Conservation (phyloP, 2,888 invertebrate species). For the Cryptocheilus praepositus region DNA sequence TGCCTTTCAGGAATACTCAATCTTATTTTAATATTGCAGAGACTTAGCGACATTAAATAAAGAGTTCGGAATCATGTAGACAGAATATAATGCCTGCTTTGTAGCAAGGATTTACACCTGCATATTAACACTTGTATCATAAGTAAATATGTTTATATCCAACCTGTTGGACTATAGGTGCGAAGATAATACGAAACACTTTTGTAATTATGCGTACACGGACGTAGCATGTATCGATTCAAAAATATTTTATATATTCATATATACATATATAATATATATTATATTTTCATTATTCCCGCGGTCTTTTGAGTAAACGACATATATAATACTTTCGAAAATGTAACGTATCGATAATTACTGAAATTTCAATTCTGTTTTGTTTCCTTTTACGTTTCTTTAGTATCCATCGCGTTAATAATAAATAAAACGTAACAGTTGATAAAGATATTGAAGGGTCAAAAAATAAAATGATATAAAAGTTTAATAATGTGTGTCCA, state of each 20-base stretch:
- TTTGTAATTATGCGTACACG: constrained; percentile 21
- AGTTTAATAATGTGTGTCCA: too few species aligned
- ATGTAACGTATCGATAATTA: not conserved
- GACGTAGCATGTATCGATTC: constrained; percentile 26
- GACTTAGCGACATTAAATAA: constrained; percentile 72
- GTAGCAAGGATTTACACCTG: not conserved
- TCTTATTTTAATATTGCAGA: constrained; percentile 63
- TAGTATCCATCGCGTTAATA: not conserved
- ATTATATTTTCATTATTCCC: too few species aligned
- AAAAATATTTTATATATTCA: constrained; percentile 25
- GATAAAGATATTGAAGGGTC: too few species aligned
- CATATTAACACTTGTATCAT: constrained; percentile 7
- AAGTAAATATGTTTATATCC: constrained; percentile 11
- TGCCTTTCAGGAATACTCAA: not conserved
- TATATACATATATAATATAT: constrained; percentile 7
- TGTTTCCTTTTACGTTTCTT: too few species aligned
- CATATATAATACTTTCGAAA: not conserved
- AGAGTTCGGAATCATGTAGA: constrained; percentile 73
- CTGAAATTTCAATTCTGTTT: not conserved
- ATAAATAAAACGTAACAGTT: not conserved
- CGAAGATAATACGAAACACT: constrained; percentile 14
- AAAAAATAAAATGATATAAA: too few species aligned
- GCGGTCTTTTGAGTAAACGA: too few species aligned
- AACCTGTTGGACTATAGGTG: constrained; percentile 17
- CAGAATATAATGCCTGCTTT: constrained; percentile 9